Percentiles rank a stretch among this genome's conserved stretches.
These are phyloP conservation scores for Sipha flava DNA, from an alignment of 1,140 invertebrate genomes.

Conservation along the genomic window DNA sequence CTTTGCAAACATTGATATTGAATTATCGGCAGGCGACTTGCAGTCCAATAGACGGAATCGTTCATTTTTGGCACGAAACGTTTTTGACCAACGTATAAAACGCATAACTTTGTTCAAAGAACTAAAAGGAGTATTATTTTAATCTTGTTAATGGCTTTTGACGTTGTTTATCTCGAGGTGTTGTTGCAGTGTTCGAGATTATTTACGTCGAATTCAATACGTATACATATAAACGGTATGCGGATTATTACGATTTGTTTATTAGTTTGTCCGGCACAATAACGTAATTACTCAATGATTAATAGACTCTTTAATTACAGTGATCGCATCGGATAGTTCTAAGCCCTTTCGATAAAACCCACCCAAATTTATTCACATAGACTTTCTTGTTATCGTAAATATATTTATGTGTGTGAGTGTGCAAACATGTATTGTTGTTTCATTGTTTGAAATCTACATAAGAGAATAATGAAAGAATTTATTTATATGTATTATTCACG, in stretches of 20 bases:
- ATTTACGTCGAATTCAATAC: background rate
- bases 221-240: too few species aligned
- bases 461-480: too few species aligned
- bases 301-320: background rate
- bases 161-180: background rate
- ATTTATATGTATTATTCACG: too few species aligned
- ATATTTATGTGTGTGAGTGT: too few species aligned
- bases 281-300: background rate
- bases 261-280: background rate
- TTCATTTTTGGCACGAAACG: slow-evolving; percentile 16
- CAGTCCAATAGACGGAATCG: too few species aligned
- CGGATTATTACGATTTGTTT: background rate
- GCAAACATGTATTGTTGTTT: too few species aligned
- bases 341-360: background rate
- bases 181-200: background rate
- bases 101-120: background rate
- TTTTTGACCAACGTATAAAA: background rate
- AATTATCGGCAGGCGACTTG: too few species aligned
- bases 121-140: slow-evolving; percentile 17
- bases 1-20: too few species aligned
- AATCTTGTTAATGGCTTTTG: slow-evolving; percentile 15
- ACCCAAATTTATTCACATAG: background rate
- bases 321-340: background rate
- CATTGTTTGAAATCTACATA: too few species aligned
- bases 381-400: background rate